Evolutionary conservation across 2,888 invertebrate genomes (phyloP).

Genomic region (Caenorhabditis macrosperma): DNA sequence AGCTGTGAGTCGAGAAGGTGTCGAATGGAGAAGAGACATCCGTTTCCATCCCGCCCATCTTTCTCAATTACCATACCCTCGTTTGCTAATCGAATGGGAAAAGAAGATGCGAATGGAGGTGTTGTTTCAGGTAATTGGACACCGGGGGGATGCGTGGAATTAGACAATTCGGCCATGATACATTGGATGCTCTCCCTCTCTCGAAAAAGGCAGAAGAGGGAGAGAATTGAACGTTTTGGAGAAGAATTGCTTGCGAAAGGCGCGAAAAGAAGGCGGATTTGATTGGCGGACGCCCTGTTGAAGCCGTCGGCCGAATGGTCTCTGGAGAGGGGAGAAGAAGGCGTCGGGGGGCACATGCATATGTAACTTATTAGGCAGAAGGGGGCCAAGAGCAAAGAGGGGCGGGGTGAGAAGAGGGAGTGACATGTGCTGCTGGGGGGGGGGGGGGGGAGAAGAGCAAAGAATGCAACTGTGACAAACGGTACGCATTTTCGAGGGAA

Average conservation of each 20-base stretch:
- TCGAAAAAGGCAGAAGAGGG: not conserved
- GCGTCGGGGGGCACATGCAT: not conserved
- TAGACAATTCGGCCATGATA: too few species aligned
- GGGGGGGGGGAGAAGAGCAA: not conserved
- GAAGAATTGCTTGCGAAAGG: too few species aligned
- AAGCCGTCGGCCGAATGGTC: not conserved
- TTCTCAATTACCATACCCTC: conserved; percentile 20
- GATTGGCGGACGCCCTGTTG: conserved; percentile 3
- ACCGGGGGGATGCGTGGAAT: not conserved
- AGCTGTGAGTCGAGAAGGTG: conserved; percentile 19
- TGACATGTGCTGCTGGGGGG: not conserved
- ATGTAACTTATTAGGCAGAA: not conserved
- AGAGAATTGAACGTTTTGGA: too few species aligned
- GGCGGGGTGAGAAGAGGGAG: not conserved
- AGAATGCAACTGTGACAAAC: too few species aligned
- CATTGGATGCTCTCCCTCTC: too few species aligned
- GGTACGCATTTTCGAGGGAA: too few species aligned
- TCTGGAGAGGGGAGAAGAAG: not conserved
- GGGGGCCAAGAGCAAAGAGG: not conserved
- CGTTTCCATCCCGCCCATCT: not conserved
- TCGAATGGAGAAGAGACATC: too few species aligned
- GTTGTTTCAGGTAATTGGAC: not conserved
- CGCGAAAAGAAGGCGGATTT: conserved; percentile 1
- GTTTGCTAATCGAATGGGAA: not conserved
- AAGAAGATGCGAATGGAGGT: not conserved